Base-by-base conservation (phyloP, 2,113 vertebrate species). In the Anolis sagrei region DNA sequence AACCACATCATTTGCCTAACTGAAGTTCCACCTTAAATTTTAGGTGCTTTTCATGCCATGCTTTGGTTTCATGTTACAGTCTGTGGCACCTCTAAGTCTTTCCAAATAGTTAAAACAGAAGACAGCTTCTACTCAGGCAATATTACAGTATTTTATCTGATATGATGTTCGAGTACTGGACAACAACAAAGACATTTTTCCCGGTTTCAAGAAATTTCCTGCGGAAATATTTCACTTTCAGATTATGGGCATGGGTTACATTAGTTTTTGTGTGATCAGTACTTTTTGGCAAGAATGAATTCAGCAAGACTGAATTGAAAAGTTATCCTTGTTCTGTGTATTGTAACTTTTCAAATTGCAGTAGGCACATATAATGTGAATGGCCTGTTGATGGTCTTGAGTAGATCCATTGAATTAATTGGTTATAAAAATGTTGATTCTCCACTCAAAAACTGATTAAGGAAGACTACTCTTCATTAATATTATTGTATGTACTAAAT, bases 41-140 rank as follows among this genome's bases (percentile, higher is more conserved):
- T 54, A 44, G 36, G 82, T 90, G 90, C 85, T 79, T 89, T 25
- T 85, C 81, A 79, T 86, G 87, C 86, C 79, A 78, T 88, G 88
- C 88, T 81, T 66, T 1, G 89, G 92, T 94, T 92, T 95, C 92
- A 85, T 84, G 88, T 95, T 93, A 94, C 94, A 93, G 10, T 64
- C 61, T 76, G 18, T 78, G 62, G 9, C 13, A 18, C 36, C 49
- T 91, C 88, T 83, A 62, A 91, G 89, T 85, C 82, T 49, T 76
- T 78, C 75, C 75, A 58, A 7, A 91, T 82, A 1, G 88, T 87
- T 91, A 94, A 94, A 93, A 93, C 94, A 91, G 92, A 83, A 2
- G 9, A 81, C 82, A 76, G 48, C 89, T 87, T 85, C 88, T 93
- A 87, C 91, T 78, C 88, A 91, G 91, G 90, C 90, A 86, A 89